Base-by-base conservation (phyloP, 2,113 vertebrate genomes). In the Corapipo altera region DNA sequence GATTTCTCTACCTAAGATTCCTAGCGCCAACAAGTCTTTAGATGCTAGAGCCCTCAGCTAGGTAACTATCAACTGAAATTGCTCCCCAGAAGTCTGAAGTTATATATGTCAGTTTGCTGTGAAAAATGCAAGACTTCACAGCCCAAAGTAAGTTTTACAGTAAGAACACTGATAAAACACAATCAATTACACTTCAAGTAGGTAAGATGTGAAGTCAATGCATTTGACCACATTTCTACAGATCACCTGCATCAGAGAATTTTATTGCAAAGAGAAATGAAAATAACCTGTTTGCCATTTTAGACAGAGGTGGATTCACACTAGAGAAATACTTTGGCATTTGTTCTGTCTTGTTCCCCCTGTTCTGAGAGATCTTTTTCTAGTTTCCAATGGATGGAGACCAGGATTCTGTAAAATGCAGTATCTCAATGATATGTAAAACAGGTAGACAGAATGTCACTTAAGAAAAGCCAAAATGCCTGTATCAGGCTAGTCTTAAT, bases 21-120 rank as follows among this genome's bases (percentile, higher is more conserved):
- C 24, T 24, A 16, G 8, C 85, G 30, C 15, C 23, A 81, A 62
- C 37, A 76, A 88, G 7, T 6, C 37, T 93, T 39, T 48, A 24
- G 17, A 15, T 54, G 8, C 23, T 64, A 58, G 5, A 91, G 37
- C 8, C 21, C 48, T 58, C 0, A 0, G 7, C 26, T 52, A 67
- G 26, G 30, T 78, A 55, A 21, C 10, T 70, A 33, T 14, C 22
- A 54, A 12, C 17, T 66, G 39, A 23, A 85, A 61, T 16, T 41
- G 2, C 4, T 48, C 49, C 23, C 11, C 15, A 59, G 49, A 73
- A 32, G 5, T 33, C 37, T 44, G 70, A 64, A 46, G 15, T 52
- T 73, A 12, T 20, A 19, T 30, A 13, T 41, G 5, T 9, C 35
- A 75, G 16, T 4, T 66, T 90, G 37, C 21, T 35, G 12, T 39